A percentile compares a stretch with the other conserved stretches of the same genome.
These are phyloP conservation scores for Pegea sp. DNA, from an alignment of 23 tunicate genomes.

Conservation along the genomic window DNA sequence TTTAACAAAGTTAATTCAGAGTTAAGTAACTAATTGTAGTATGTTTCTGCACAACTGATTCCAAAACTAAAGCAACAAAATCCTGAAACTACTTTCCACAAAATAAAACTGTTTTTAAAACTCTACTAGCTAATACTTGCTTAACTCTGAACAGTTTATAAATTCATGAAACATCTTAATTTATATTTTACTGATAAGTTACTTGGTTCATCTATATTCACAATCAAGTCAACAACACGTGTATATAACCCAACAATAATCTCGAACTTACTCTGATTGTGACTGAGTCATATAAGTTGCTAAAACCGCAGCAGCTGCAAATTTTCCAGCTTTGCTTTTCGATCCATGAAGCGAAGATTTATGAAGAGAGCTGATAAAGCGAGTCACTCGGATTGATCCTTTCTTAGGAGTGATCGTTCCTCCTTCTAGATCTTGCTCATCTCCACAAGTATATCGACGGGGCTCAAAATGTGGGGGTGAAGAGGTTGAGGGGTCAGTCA, in stretches of 20 bases:
- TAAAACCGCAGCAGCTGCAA: slow-evolving; percentile 61
- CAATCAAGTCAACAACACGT: too few species aligned
- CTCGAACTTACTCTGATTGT: background rate
- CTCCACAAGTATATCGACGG: slow-evolving; percentile 1
- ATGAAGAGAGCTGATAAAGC: slow-evolving; percentile 74
- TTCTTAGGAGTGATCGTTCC: slow-evolving; percentile 46
- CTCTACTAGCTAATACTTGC: too few species aligned
- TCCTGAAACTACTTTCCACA: too few species aligned
- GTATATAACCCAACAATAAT: background rate
- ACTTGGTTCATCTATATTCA: too few species aligned
- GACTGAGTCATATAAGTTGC: slow-evolving; percentile 24
- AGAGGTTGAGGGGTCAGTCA: background rate
- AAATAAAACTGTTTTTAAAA: too few species aligned
- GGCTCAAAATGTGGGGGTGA: background rate
- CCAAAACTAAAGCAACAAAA: too few species aligned
- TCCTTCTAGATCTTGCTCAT: slow-evolving; percentile 3
- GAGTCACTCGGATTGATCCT: slow-evolving; percentile 36
- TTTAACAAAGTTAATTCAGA: too few species aligned
- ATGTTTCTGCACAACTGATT: too few species aligned
- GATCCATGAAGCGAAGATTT: slow-evolving; percentile 20
- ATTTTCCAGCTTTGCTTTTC: slow-evolving; percentile 40
- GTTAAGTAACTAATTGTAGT: too few species aligned
- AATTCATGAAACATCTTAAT: too few species aligned
- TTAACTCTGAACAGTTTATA: too few species aligned
- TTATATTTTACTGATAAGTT: too few species aligned